Evolutionary conservation across 2,888 invertebrate genomes (phyloP).

Genomic region (Thalpophila matura): DNA sequence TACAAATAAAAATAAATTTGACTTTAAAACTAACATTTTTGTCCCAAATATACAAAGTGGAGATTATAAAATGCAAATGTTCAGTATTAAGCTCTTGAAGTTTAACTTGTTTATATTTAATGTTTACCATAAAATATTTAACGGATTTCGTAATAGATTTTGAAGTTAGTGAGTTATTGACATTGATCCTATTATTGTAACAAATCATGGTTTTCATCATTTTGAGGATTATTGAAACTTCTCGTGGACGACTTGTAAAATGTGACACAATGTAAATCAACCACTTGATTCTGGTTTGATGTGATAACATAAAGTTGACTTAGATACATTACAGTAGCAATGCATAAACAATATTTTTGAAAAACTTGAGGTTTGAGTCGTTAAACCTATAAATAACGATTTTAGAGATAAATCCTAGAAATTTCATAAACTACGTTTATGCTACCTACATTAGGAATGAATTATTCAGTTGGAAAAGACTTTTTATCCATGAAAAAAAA

Average conservation of each 20-base stretch:
- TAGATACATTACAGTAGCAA: constrained; percentile 18
- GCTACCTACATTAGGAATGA: not conserved
- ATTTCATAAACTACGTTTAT: too few species aligned
- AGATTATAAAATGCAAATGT: constrained; percentile 62
- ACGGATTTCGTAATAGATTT: constrained; percentile 56
- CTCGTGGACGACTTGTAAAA: constrained; percentile 30
- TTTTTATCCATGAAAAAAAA: too few species aligned
- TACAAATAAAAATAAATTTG: constrained; percentile 53
- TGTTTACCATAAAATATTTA: constrained; percentile 50
- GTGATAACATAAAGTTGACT: constrained; percentile 25
- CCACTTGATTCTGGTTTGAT: constrained; percentile 18
- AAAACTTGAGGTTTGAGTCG: not conserved
- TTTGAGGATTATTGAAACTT: constrained; percentile 36
- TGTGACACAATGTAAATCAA: constrained; percentile 36
- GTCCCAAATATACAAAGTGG: constrained; percentile 47
- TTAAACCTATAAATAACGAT: not conserved
- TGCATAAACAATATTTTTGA: constrained; percentile 5
- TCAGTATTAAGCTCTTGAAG: constrained; percentile 54
- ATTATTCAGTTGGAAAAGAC: too few species aligned
- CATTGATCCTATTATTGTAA: constrained; percentile 63
- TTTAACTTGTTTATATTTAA: constrained; percentile 45
- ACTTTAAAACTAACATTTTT: constrained; percentile 40
- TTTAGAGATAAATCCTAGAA: not conserved
- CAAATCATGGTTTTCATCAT: constrained; percentile 53
- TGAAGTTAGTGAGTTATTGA: constrained; percentile 42